Percentiles rank a stretch among this genome's conserved stretches.
Evolutionary conservation across 1,140 invertebrate genomes (phyloP).

Genomic region (Trichomalopsis sarcophagae): DNA sequence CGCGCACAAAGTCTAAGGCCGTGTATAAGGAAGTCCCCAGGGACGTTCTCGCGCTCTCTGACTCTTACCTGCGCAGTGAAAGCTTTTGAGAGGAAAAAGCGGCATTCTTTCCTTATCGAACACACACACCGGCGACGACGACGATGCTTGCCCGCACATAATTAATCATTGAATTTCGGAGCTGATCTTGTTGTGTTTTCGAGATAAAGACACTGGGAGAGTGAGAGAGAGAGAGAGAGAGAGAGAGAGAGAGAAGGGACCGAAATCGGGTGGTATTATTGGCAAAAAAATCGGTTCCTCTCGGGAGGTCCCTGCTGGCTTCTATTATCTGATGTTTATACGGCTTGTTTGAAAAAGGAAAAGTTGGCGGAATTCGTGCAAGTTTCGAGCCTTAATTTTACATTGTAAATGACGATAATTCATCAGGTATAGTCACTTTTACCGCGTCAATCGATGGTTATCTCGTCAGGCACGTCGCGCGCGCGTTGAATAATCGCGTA

Average conservation of each 20-base stretch:
- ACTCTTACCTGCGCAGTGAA: constrained; percentile 59
- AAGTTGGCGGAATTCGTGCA: too few species aligned
- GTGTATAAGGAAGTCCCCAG: constrained; percentile 57
- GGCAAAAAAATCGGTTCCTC: neutral
- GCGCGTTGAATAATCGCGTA: too few species aligned
- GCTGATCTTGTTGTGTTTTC: neutral
- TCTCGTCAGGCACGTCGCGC: too few species aligned
- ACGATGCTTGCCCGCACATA: constrained; percentile 2
- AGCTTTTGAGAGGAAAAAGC: constrained; percentile 37
- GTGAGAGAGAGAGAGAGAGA: neutral
- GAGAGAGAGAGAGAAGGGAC: neutral
- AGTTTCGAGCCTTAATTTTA: too few species aligned
- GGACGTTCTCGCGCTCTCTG: constrained; percentile 55
- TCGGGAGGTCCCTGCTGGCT: neutral
- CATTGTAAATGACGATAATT: too few species aligned
- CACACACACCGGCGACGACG: neutral
- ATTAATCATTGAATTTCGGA: constrained; percentile 39
- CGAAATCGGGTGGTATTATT: neutral
- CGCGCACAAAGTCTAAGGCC: constrained; percentile 66
- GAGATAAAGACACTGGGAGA: neutral
- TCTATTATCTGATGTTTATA: too few species aligned
- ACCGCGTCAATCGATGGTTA: too few species aligned
- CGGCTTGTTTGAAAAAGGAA: too few species aligned
- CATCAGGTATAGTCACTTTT: too few species aligned
- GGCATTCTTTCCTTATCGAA: constrained; percentile 52